phyloP scores from a whole-genome alignment of 2,888 invertebrate species.

The Willowsia nigromaculata region DNA sequence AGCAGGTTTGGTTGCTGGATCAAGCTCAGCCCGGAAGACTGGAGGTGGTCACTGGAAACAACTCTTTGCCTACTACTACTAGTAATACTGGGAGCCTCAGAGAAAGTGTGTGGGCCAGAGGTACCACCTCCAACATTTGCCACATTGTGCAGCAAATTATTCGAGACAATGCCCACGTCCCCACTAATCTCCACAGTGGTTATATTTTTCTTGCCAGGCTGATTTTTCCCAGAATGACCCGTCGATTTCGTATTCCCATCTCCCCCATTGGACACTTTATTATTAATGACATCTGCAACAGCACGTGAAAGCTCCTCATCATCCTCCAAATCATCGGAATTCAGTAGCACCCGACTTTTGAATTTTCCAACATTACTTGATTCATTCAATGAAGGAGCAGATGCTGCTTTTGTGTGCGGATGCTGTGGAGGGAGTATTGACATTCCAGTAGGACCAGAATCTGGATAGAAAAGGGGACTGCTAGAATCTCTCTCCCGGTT shows the following conservation, averaged over 20 bases:
- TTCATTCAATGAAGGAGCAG: conserved; percentile 15
- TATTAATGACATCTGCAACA: conserved; percentile 51
- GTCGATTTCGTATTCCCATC: background rate
- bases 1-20: conserved; percentile 53
- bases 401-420: conserved; percentile 44
- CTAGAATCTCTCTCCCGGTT: conserved; percentile 1
- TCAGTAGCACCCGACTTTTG: conserved; percentile 71
- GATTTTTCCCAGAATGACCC: background rate
- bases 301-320: conserved; percentile 61
- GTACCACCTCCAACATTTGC: background rate
- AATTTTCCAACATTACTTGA: conserved; percentile 60
- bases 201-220: conserved; percentile 68
- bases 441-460: conserved; percentile 66
- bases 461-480: conserved; percentile 54
- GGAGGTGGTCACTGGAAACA: conserved; percentile 61
- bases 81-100: background rate
- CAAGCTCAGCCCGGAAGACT: conserved; percentile 69
- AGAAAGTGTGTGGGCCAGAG: background rate
- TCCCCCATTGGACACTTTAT: conserved; percentile 4
- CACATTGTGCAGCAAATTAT: conserved; percentile 54
- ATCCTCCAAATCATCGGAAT: conserved; percentile 70
- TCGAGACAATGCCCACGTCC: conserved; percentile 75
- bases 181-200: conserved; percentile 76
- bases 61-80: conserved; percentile 35
- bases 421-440: conserved; percentile 68